phyloP scores from a whole-genome alignment of 1,140 invertebrate genomes.

The Cyclargus thomasi region DNA sequence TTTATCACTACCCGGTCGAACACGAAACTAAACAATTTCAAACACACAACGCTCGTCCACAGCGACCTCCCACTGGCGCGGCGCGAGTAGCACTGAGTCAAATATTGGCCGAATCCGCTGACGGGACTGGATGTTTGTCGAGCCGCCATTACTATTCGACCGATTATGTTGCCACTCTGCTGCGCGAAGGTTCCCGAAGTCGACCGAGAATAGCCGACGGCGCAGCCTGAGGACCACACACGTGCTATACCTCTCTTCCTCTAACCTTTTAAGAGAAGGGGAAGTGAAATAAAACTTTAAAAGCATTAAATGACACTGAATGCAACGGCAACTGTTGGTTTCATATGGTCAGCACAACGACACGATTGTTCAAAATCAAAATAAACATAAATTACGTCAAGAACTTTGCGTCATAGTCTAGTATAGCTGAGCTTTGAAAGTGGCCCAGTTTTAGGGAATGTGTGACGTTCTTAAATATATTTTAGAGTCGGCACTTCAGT shows the following conservation, averaged over 20 bases:
- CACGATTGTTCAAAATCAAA: constrained; percentile 16
- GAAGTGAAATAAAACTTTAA: constrained; percentile 54
- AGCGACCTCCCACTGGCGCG: constrained; percentile 53
- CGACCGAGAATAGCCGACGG: constrained; percentile 41
- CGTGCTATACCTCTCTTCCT: constrained; percentile 56
- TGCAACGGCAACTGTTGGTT: constrained; percentile 32
- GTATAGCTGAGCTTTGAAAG: neutral
- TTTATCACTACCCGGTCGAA: constrained; percentile 58
- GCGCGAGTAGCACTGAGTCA: constrained; percentile 63
- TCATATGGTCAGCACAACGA: constrained; percentile 28
- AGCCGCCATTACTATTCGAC: constrained; percentile 68
- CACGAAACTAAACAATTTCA: constrained; percentile 57
- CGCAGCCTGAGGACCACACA: constrained; percentile 61
- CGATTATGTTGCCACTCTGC: constrained; percentile 66
- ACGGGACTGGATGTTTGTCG: constrained; percentile 68
- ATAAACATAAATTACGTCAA: constrained; percentile 1
- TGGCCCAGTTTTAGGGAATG: neutral
- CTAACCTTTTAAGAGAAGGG: constrained; percentile 43
- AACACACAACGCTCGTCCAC: constrained; percentile 36
- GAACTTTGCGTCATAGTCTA: neutral
- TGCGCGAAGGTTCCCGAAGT: constrained; percentile 33
- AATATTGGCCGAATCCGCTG: constrained; percentile 44
- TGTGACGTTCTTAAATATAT: neutral
- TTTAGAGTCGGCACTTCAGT: too few relatives aligned
- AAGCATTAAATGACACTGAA: constrained; percentile 65